These are phyloP conservation scores for Coregonus suidteri DNA, from an alignment of 2,797 vertebrate genomes.

Conservation along the genomic window DNA sequence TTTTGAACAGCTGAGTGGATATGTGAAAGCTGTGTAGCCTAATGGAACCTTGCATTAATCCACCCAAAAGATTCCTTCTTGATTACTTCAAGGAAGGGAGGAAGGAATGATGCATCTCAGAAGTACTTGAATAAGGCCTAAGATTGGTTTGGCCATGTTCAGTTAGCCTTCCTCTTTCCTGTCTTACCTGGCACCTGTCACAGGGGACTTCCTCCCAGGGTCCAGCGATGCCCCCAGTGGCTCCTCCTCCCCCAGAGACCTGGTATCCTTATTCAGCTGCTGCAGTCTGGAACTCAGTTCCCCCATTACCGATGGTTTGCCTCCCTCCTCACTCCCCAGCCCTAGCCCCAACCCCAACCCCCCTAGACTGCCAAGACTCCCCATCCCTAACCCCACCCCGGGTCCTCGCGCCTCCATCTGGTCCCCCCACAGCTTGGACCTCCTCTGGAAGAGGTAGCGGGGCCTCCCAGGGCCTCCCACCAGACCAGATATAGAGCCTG, in stretches of 20 bases:
- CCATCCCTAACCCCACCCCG: slow-evolving; percentile 86
- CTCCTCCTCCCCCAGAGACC: slow-evolving; percentile 97
- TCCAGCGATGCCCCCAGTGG: slow-evolving; percentile 88
- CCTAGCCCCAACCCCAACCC: slow-evolving; percentile 63
- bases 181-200: slow-evolving; percentile 95
- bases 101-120: not conserved
- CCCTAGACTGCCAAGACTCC: slow-evolving; percentile 81
- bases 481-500: slow-evolving; percentile 72
- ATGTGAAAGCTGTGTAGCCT: not conserved
- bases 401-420: slow-evolving; percentile 90
- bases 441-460: slow-evolving; percentile 99
- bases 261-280: slow-evolving; percentile 98
- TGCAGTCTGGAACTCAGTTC: slow-evolving; percentile 98
- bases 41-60: not conserved
- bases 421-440: slow-evolving; percentile 99
- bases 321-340: slow-evolving; percentile 85
- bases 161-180: not conserved
- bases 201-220: slow-evolving; percentile 94
- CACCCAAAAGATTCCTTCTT: not conserved
- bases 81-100: not conserved
- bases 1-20: slow-evolving; percentile 2
- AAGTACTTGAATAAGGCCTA: not conserved
- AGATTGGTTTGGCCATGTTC: not conserved
- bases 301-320: slow-evolving; percentile 97
- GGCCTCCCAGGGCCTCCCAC: slow-evolving; percentile 83